phyloP scores from a whole-genome alignment of 2,113 vertebrate genomes.

The Sylvilagus bachmani region DNA sequence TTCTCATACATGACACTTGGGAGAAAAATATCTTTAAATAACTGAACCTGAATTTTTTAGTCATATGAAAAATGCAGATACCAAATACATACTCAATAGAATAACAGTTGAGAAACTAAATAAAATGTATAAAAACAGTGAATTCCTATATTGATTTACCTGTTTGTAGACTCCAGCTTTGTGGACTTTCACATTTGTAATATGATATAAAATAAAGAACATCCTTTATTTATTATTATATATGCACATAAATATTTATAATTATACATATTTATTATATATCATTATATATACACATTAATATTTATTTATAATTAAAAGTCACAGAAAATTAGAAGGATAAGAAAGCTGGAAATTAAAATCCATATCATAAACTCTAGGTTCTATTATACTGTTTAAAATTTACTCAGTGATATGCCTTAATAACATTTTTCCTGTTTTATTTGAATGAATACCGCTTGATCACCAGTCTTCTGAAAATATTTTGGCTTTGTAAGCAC shows the following conservation, averaged over 20 bases:
- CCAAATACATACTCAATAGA: neutral
- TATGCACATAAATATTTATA: neutral
- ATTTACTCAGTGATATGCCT: neutral
- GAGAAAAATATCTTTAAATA: neutral
- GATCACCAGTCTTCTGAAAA: neutral
- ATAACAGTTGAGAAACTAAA: neutral
- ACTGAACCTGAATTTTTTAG: neutral
- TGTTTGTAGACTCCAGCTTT: neutral
- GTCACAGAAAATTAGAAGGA: neutral
- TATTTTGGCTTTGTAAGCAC: no score
- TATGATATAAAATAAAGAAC: neutral
- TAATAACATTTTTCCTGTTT: neutral
- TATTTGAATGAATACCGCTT: neutral
- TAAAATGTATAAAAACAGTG: neutral
- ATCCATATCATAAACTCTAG: neutral
- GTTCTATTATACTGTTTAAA: neutral
- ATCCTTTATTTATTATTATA: neutral
- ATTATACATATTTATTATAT: neutral
- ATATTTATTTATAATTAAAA: neutral
- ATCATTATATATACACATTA: neutral
- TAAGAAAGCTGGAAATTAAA: neutral
- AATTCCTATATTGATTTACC: neutral
- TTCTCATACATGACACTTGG: neutral
- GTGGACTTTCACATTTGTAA: neutral
- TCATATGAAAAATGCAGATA: neutral